These are phyloP conservation scores for Anticlea derivata DNA, from an alignment of 2,888 invertebrate species.

Conservation along the genomic window DNA sequence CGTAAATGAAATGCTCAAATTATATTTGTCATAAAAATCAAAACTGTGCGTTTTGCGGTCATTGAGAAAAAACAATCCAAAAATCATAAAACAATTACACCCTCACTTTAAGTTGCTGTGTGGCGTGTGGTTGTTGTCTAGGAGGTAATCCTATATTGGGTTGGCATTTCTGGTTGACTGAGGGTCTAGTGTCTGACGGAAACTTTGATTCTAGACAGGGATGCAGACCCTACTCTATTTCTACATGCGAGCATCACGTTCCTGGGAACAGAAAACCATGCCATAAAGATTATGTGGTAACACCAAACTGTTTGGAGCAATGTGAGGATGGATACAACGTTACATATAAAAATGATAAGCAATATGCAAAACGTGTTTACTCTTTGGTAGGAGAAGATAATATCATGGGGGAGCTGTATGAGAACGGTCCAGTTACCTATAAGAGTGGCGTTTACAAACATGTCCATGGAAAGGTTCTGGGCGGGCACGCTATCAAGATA, in stretches of 20 bases:
- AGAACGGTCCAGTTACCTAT: slow-evolving; percentile 94
- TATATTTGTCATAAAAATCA: too few species aligned
- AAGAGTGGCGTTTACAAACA: slow-evolving; percentile 90
- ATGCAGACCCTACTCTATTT: neutral
- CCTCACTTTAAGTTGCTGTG: too few species aligned
- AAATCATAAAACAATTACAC: too few species aligned
- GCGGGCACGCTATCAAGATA: slow-evolving; percentile 94
- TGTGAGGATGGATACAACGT: slow-evolving; percentile 82
- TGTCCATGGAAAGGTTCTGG: slow-evolving; percentile 87
- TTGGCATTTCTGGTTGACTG: too few species aligned
- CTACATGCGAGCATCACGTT: neutral
- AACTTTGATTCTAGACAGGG: too few species aligned
- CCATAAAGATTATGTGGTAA: neutral
- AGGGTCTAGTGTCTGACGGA: too few species aligned
- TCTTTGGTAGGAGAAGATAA: slow-evolving; percentile 85
- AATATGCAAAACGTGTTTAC: slow-evolving; percentile 87
- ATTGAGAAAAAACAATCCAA: too few species aligned
- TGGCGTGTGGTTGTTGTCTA: too few species aligned
- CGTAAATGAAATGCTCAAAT: too few species aligned
- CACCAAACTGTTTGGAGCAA: neutral
- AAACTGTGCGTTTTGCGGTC: too few species aligned
- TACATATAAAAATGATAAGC: slow-evolving; percentile 89
- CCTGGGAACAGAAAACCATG: neutral
- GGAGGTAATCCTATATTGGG: too few species aligned
- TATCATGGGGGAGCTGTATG: slow-evolving; percentile 91